phyloP scores from a whole-genome alignment of 2,113 vertebrate species.

The Gopherus evgoodei region DNA sequence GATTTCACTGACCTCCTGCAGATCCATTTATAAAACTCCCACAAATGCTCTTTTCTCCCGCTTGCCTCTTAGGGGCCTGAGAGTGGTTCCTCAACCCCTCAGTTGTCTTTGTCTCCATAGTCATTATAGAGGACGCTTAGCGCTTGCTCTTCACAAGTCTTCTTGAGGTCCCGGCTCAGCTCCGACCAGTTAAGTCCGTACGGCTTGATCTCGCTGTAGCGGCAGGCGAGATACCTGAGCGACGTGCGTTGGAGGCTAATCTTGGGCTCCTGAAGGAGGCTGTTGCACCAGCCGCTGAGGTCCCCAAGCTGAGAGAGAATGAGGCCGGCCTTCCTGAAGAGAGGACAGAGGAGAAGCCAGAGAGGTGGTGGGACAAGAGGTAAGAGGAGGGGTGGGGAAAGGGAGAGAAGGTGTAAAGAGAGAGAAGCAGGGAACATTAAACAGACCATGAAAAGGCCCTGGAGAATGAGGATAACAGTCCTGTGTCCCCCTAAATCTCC shows the following conservation, averaged over 20 bases:
- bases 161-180: constrained; percentile 92
- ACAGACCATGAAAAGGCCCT: background rate
- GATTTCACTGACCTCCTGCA: constrained; percentile 4
- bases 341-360: constrained; percentile 3
- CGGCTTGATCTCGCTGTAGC: constrained; percentile 96
- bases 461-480: background rate
- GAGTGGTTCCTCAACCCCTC: constrained; percentile 42
- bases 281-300: constrained; percentile 92
- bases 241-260: constrained; percentile 90
- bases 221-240: constrained; percentile 93
- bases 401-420: background rate
- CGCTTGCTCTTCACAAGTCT: constrained; percentile 94
- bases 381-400: background rate
- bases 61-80: constrained; percentile 11
- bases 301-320: constrained; percentile 95
- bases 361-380: background rate
- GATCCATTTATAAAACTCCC: constrained; percentile 66
- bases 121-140: constrained; percentile 95
- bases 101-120: constrained; percentile 96
- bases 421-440: constrained; percentile 44
- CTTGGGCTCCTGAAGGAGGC: constrained; percentile 94
- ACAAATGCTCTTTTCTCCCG: background rate
- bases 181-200: constrained; percentile 93
- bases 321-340: constrained; percentile 92
- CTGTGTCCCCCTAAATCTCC: background rate